These are phyloP conservation scores for Phoebastria nigripes DNA, from an alignment of 2,797 vertebrate species.

Conservation along the genomic window DNA sequence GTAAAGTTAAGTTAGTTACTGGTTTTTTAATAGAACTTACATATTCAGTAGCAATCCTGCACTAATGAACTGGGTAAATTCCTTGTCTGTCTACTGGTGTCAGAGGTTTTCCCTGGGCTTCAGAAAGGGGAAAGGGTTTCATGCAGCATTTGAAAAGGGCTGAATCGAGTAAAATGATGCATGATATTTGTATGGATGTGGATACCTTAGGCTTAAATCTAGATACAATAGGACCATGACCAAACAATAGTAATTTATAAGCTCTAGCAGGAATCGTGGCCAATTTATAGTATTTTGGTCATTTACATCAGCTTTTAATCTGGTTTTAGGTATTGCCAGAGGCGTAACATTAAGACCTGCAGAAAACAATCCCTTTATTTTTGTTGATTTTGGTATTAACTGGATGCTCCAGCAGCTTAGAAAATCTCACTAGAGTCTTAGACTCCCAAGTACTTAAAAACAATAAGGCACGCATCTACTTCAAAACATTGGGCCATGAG, in stretches of 20 bases:
- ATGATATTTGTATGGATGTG: not conserved
- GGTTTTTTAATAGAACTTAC: not conserved
- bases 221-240: not conserved
- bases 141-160: not conserved
- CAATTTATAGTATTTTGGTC: not conserved
- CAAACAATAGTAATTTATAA: not conserved
- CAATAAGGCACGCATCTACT: not conserved
- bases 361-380: not conserved
- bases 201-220: not conserved
- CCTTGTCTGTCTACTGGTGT: not conserved
- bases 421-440: not conserved
- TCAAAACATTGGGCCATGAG: not conserved
- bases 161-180: not conserved
- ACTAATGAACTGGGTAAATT: not conserved
- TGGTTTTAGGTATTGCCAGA: not conserved
- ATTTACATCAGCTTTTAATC: not conserved
- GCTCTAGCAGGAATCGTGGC: not conserved
- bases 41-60: not conserved
- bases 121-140: not conserved
- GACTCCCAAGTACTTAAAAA: not conserved
- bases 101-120: not conserved
- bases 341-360: not conserved
- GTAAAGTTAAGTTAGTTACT: not conserved
- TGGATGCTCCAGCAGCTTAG: not conserved
- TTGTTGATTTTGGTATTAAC: not conserved